Conservation (phyloP, 1,140 invertebrate species). For the Microplitis demolitor region DNA sequence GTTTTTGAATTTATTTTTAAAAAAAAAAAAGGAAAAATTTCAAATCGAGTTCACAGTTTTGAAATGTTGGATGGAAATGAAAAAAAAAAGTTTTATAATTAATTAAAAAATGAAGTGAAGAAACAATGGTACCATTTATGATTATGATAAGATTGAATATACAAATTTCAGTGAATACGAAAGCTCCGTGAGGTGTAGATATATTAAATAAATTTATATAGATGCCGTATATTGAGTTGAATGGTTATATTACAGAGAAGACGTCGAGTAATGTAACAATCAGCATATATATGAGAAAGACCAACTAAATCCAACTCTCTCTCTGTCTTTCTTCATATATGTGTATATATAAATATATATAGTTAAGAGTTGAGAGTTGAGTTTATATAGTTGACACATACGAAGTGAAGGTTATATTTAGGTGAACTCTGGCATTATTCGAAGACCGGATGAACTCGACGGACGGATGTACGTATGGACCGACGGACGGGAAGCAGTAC, state of each 20-base stretch:
- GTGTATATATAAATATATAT: background rate
- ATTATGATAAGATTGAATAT: too few relatives aligned
- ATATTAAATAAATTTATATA: background rate
- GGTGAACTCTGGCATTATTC: constrained; percentile 50
- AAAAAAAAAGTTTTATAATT: too few relatives aligned
- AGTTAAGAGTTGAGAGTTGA: background rate
- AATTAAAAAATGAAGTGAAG: too few relatives aligned
- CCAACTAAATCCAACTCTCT: background rate
- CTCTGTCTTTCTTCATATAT: too few relatives aligned
- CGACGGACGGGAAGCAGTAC: constrained; percentile 35
- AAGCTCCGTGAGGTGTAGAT: background rate
- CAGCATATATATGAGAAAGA: background rate
- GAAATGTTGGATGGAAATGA: too few relatives aligned
- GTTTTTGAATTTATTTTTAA: too few relatives aligned
- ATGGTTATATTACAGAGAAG: background rate
- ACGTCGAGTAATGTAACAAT: too few relatives aligned
- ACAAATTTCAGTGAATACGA: background rate
- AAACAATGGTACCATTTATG: too few relatives aligned
- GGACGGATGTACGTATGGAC: constrained; percentile 42
- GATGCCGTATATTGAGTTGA: background rate
- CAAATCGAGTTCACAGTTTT: too few relatives aligned
- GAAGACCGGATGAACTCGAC: constrained; percentile 33
- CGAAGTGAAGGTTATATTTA: constrained; percentile 43
- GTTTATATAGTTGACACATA: background rate
- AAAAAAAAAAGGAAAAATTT: too few relatives aligned